phyloP scores from a whole-genome alignment of 2,113 vertebrate genomes.

The Atrichornis clamosus region DNA sequence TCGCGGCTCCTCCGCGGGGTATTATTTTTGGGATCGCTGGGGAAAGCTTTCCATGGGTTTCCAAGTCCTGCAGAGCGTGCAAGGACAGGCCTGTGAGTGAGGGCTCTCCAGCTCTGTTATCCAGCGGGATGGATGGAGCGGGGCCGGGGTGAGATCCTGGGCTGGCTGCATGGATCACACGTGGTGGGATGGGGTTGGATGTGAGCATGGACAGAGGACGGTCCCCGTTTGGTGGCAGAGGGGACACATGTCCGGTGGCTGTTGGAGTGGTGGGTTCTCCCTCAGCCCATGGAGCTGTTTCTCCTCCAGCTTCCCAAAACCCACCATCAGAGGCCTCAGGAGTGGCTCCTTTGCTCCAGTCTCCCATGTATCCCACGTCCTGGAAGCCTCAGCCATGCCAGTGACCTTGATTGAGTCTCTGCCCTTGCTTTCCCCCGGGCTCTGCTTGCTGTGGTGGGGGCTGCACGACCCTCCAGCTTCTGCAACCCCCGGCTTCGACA shows the following conservation, averaged over 20 bases:
- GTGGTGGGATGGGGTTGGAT: not conserved
- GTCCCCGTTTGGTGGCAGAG: not conserved
- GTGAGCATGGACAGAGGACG: accelerated
- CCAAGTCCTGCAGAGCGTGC: not conserved
- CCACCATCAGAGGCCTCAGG: not conserved
- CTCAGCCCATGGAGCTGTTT: not conserved
- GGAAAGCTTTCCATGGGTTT: not conserved
- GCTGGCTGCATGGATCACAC: not conserved
- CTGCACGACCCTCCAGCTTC: not conserved
- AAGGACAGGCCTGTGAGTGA: not conserved
- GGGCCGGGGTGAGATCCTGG: accelerated
- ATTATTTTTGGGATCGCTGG: accelerated
- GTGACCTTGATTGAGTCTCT: accelerated
- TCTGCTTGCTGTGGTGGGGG: not conserved
- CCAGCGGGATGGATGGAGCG: accelerated
- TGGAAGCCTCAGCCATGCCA: not conserved
- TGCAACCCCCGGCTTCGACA: accelerated
- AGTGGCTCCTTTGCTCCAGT: not conserved
- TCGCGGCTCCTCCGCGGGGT: accelerated
- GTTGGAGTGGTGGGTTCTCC: not conserved
- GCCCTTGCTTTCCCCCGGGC: not conserved
- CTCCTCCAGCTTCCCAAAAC: not conserved
- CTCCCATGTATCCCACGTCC: not conserved
- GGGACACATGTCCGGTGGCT: accelerated
- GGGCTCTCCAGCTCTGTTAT: not conserved